Evolutionary conservation across 2,797 vertebrate genomes (phyloP).

Genomic region (Chelon auratus): DNA sequence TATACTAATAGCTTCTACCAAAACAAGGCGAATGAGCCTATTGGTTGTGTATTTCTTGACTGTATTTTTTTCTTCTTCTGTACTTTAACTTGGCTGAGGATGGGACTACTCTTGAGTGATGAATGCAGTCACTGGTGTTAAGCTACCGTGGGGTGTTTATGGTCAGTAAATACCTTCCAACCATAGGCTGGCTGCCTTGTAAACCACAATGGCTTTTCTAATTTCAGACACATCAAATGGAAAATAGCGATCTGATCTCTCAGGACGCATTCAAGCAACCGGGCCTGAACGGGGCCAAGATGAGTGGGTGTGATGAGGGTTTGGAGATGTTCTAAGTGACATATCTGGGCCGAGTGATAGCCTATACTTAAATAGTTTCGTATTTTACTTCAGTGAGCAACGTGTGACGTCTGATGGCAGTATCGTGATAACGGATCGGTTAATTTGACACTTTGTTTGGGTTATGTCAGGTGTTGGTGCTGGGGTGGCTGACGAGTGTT

Average conservation of each 20-base stretch:
- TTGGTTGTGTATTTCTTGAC: background rate
- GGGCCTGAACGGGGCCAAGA: too few species aligned
- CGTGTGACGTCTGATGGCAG: background rate
- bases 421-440: background rate
- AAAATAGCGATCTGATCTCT: too few species aligned
- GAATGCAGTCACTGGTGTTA: too few species aligned
- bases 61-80: too few species aligned
- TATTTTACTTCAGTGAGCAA: background rate
- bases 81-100: too few species aligned
- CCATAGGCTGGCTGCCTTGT: background rate
- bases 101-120: too few species aligned
- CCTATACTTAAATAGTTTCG: background rate
- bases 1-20: background rate
- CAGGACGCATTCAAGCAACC: too few species aligned
- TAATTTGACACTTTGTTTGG: background rate
- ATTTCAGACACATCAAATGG: background rate
- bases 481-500: conserved; percentile 46
- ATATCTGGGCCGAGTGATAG: background rate
- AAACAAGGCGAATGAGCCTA: background rate
- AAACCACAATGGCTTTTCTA: background rate
- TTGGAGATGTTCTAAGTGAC: background rate
- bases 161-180: too few species aligned
- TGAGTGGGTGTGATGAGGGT: background rate
- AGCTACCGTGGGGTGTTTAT: too few species aligned
- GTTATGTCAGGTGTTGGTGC: conserved; percentile 9